phyloP scores from a whole-genome alignment of 1,140 invertebrate genomes.

The Rhagoletis zephyria region DNA sequence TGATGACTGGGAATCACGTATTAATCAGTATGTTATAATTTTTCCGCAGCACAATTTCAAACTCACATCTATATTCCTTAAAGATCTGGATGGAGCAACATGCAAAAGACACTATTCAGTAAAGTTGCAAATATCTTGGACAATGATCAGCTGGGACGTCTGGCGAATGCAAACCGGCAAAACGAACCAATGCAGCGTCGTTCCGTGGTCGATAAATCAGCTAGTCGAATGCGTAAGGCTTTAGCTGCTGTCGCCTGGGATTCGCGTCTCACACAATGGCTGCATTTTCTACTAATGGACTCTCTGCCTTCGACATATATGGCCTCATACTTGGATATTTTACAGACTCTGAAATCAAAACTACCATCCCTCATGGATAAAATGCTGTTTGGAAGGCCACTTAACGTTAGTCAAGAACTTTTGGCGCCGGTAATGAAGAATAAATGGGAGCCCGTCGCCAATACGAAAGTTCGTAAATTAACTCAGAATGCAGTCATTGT shows the following conservation, averaged over 20 bases:
- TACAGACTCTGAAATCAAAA: conserved; percentile 84
- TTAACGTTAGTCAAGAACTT: conserved; percentile 75
- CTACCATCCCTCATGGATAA: conserved; percentile 85
- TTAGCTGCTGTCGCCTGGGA: conserved; percentile 82
- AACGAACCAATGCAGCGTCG: conserved; percentile 81
- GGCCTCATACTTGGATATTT: conserved; percentile 84
- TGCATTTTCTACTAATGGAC: conserved; percentile 84
- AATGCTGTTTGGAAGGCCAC: conserved; percentile 78
- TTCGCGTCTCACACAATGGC: conserved; percentile 82
- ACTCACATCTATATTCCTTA: conserved; percentile 49
- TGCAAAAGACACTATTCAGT: conserved; percentile 80
- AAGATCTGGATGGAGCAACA: conserved; percentile 79
- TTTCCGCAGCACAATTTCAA: background rate
- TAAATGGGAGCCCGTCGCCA: conserved; percentile 82
- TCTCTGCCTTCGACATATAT: conserved; percentile 81
- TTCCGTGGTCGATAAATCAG: conserved; percentile 81
- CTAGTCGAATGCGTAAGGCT: conserved; percentile 79
- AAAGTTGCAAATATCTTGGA: conserved; percentile 81
- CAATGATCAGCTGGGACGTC: conserved; percentile 80
- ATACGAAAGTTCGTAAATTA: conserved; percentile 77
- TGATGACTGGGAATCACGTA: conserved; percentile 82
- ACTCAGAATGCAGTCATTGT: conserved; percentile 83
- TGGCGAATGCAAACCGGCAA: conserved; percentile 76
- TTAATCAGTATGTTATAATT: conserved; percentile 76
- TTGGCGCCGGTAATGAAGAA: conserved; percentile 81